phyloP scores from a whole-genome alignment of 23 tunicate species.

The Trididemnum nubilum region DNA sequence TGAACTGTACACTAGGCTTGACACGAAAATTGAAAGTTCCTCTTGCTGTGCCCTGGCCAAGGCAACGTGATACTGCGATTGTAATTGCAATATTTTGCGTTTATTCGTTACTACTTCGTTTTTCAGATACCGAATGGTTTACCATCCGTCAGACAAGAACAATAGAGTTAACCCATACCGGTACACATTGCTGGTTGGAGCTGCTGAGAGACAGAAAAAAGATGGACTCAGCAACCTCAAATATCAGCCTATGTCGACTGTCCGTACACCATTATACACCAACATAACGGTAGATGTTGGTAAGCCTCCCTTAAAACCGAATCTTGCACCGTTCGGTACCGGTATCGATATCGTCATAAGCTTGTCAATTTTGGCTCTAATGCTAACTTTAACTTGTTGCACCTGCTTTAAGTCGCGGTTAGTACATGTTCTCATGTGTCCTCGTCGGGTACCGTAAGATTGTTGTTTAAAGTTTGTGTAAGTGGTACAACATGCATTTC shows the following conservation, averaged over 20 bases:
- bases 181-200: conserved; percentile 69
- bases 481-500: too few relatives aligned
- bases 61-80: too few relatives aligned
- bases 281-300: conserved; percentile 80
- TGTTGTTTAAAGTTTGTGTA: too few relatives aligned
- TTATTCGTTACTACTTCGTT: too few relatives aligned
- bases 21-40: too few relatives aligned
- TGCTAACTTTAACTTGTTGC: conserved; percentile 59
- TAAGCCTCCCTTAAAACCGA: conserved; percentile 53
- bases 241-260: conserved; percentile 26
- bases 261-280: conserved; percentile 49
- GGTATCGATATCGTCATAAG: conserved; percentile 66
- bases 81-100: too few relatives aligned
- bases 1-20: too few relatives aligned
- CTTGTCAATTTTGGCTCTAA: conserved; percentile 43
- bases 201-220: conserved; percentile 63
- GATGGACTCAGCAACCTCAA: conserved; percentile 63
- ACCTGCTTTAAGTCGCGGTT: conserved; percentile 63
- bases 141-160: conserved; percentile 78
- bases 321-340: conserved; percentile 49
- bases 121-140: conserved; percentile 80
- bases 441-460: conserved; percentile 40
- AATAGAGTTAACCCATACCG: conserved; percentile 84
- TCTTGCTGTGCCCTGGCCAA: too few relatives aligned
- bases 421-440: conserved; percentile 51